Conservation (phyloP, 2,888 invertebrate genomes). For the Catocala nupta region DNA sequence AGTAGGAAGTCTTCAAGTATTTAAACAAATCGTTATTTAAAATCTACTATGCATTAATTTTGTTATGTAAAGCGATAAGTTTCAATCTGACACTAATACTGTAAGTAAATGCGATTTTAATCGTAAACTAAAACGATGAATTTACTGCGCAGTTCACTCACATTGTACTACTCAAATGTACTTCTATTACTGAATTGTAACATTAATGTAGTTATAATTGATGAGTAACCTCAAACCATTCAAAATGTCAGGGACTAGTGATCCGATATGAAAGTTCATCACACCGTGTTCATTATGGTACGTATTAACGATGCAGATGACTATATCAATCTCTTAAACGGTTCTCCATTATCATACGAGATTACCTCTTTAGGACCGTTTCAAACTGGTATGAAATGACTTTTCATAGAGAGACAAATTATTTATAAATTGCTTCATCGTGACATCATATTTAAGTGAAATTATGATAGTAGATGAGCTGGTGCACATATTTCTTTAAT, state of each 20-base stretch:
- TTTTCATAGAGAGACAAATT: constrained; percentile 41
- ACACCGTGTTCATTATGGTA: constrained; percentile 80
- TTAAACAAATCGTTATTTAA: no score
- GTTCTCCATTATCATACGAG: constrained; percentile 74
- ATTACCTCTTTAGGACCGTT: constrained; percentile 51
- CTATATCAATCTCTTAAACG: constrained; percentile 76
- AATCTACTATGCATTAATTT: no score
- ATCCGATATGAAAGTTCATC: constrained; percentile 82
- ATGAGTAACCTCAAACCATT: constrained; percentile 70
- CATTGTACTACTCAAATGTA: constrained; percentile 24
- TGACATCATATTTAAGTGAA: constrained; percentile 15
- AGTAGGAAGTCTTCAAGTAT: no score
- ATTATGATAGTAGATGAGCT: constrained; percentile 12
- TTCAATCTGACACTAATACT: constrained; percentile 10
- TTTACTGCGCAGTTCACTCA: constrained; percentile 17
- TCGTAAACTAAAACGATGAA: constrained; percentile 12
- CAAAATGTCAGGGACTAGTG: constrained; percentile 79
- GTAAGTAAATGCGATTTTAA: constrained; percentile 15
- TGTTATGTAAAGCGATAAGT: not conserved
- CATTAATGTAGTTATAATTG: constrained; percentile 73
- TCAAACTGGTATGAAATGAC: constrained; percentile 47
- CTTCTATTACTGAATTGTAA: constrained; percentile 52
- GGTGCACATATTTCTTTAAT: constrained; percentile 1
- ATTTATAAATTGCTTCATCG: constrained; percentile 23
- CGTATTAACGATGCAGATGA: constrained; percentile 80